A percentile compares a stretch with the other conserved stretches of the same genome.
These are phyloP conservation scores for Otus sunia DNA, from an alignment of 2,113 vertebrate species.

Conservation along the genomic window DNA sequence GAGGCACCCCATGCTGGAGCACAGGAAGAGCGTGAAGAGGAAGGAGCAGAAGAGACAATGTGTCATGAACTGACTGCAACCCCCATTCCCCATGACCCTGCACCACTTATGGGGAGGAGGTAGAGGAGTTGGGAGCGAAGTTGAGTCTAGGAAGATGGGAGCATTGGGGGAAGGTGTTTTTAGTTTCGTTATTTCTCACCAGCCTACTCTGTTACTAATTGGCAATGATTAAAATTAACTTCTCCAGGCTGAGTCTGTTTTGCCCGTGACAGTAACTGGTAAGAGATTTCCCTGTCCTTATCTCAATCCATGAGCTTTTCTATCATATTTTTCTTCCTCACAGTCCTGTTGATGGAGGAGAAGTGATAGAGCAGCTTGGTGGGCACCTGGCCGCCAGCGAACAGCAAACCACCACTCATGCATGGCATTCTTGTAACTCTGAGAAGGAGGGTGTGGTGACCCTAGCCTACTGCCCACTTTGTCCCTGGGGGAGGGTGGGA, in stretches of 20 bases:
- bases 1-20: not conserved
- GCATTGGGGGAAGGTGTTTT: not conserved
- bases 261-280: fast-evolving
- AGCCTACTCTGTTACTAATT: not conserved
- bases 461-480: not conserved
- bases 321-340: not conserved
- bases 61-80: not conserved
- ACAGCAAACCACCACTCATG: not conserved
- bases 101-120: fast-evolving
- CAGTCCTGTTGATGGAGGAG: not conserved
- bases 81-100: not conserved
- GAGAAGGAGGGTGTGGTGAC: not conserved
- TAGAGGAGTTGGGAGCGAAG: not conserved
- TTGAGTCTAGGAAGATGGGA: not conserved
- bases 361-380: not conserved
- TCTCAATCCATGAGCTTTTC: not conserved
- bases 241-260: not conserved
- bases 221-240: not conserved
- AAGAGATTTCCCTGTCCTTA: not conserved
- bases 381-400: not conserved
- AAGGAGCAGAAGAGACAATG: not conserved
- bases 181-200: not conserved
- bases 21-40: no score
- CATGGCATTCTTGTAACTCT: not conserved
- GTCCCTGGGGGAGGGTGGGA: not conserved